Evolutionary conservation across 2,797 vertebrate species (phyloP).

Genomic region (Pseudomugil gertrudae): DNA sequence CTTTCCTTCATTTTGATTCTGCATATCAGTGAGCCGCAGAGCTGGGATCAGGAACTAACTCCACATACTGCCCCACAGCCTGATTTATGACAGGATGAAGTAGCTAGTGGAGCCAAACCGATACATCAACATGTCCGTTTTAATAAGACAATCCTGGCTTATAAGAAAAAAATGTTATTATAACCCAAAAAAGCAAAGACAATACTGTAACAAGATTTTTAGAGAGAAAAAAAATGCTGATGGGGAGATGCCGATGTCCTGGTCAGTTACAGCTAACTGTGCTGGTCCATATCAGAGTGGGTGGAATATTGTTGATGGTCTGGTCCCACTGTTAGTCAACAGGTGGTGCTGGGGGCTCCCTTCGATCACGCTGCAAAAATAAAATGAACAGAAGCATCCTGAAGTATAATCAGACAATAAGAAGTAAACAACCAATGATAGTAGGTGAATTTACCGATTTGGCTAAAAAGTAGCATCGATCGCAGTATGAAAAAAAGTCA

Average conservation of each 20-base stretch:
- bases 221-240: constrained; percentile 25
- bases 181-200: constrained; percentile 15
- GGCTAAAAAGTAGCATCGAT: no score
- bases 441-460: no score
- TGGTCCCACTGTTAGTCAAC: constrained; percentile 84
- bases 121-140: not conserved
- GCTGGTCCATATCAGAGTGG: constrained; percentile 51
- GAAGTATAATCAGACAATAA: not conserved
- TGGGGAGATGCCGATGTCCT: constrained; percentile 38
- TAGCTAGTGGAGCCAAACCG: constrained; percentile 5
- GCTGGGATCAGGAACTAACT: constrained; percentile 12
- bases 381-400: constrained; percentile 11
- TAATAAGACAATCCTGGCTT: constrained; percentile 1
- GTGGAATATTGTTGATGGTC: constrained; percentile 51
- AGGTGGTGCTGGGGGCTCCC: constrained; percentile 92
- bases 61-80: constrained; percentile 12
- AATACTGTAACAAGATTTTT: constrained; percentile 17
- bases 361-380: constrained; percentile 76
- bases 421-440: not conserved
- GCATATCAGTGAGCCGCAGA: constrained; percentile 8
- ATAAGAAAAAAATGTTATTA: not conserved
- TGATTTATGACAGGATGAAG: constrained; percentile 27
- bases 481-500: no score
- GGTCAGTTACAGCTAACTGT: constrained; percentile 41
- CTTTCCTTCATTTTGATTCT: constrained; percentile 53